phyloP scores from a whole-genome alignment of 2,888 invertebrate genomes.

The Bembecia ichneumoniformis region DNA sequence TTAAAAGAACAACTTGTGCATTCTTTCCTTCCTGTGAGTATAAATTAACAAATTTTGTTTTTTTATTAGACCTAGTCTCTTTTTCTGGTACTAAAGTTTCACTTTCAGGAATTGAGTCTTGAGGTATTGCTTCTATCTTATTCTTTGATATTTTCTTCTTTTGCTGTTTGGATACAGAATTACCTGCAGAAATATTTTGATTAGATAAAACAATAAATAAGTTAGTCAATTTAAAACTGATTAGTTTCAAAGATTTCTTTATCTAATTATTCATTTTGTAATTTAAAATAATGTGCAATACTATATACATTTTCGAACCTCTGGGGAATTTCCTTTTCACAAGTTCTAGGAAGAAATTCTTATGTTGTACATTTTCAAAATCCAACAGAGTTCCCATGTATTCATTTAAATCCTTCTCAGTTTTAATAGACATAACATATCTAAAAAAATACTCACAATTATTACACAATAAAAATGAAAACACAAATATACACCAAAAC shows the following conservation, averaged over 20 bases:
- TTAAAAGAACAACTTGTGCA: constrained; percentile 69
- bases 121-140: constrained; percentile 23
- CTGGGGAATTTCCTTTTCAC: constrained; percentile 64
- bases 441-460: constrained; percentile 55
- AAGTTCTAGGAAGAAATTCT: constrained; percentile 76
- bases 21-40: constrained; percentile 80
- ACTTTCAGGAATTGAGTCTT: constrained; percentile 16
- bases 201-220: too few relatives aligned
- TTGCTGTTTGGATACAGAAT: constrained; percentile 33
- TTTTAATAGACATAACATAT: constrained; percentile 80
- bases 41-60: constrained; percentile 81
- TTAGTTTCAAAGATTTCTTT: too few relatives aligned
- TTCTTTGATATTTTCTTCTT: constrained; percentile 61
- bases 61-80: constrained; percentile 64
- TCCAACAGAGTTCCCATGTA: constrained; percentile 84
- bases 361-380: constrained; percentile 76
- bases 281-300: too few relatives aligned
- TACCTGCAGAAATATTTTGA: constrained; percentile 22
- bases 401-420: constrained; percentile 80
- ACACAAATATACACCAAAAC: constrained; percentile 1
- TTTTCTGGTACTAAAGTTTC: constrained; percentile 15
- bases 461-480: constrained; percentile 6
- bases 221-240: too few relatives aligned
- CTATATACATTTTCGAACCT: neutral
- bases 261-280: too few relatives aligned